Evolutionary conservation across 2,113 vertebrate genomes (phyloP).

Genomic region (Triplophysa tibetana): DNA sequence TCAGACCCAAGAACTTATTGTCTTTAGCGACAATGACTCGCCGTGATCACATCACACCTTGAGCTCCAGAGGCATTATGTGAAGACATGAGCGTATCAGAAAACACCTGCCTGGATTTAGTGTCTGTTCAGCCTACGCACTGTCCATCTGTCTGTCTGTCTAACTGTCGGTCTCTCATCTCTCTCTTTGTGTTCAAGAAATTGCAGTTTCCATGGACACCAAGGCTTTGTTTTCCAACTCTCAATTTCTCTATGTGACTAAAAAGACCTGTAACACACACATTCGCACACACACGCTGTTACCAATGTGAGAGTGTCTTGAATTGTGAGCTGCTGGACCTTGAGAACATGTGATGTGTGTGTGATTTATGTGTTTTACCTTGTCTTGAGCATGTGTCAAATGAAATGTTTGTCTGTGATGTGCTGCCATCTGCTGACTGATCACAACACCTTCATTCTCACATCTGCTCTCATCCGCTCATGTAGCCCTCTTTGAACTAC

Average conservation of each 20-base stretch:
- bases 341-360: neutral
- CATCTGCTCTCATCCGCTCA: no score
- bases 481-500: no score
- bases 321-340: conserved; percentile 27
- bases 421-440: neutral
- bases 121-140: no score
- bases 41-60: no score
- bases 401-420: neutral
- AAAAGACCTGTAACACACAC: conserved; percentile 12
- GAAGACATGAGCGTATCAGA: no score
- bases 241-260: conserved; percentile 55
- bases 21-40: no score
- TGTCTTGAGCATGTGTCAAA: neutral
- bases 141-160: neutral
- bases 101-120: no score
- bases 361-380: neutral
- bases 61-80: no score
- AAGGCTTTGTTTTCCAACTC: conserved; percentile 62
- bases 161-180: conserved; percentile 16
- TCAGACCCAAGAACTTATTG: no score
- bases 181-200: conserved; percentile 53
- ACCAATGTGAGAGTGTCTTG: neutral
- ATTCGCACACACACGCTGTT: conserved; percentile 29
- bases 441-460: neutral
- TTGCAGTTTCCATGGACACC: conserved; percentile 72